Base-by-base conservation (phyloP, 2,797 vertebrate genomes). In the Sitta carolinensis region DNA sequence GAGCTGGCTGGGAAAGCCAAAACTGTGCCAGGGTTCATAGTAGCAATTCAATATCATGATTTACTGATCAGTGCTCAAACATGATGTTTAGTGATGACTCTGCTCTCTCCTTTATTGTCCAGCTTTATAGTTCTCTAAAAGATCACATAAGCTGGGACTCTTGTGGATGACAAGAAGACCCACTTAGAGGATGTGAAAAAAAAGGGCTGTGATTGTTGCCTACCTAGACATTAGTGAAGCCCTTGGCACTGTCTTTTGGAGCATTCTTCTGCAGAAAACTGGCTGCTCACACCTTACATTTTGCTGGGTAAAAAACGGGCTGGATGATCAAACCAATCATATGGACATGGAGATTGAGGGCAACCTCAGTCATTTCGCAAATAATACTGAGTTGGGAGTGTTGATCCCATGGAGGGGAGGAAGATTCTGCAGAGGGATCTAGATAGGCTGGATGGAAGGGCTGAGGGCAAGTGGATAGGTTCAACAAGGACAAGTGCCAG, bases 381-480 rank as follows among this genome's bases (percentile, higher is more conserved):
- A 48, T 11, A 32, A 59, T 22, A 61, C 12, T 18, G 32, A 48
- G 5, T 3, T 38, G 32, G 18, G 14, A 43, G 21, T 55, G 51
- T 14, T 63, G 59, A 68, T 70, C 26, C n/a, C 12, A 17, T 11
- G 4, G 51, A 87, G 29, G 7, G 13, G 13, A 45, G 18, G 11
- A 48, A 68, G 50, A 36, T 14, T 51, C 16, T 77, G 11, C n/a
- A 81, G 52, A 76, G 19, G 34, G 26, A 52, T 40, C 22, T 55
- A 13, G 30, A 47, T 29, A 69, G 26, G 17, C 22, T 68, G 42
- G n/a, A 38, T 42, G 0, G 1, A 76, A 19, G 13, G 36, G 36
- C 11, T 1, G 0, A 64, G 26, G n/a, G 5, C 36, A 72, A 16
- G 1, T 18, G 17, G 16, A 23, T 3, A 73, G 19, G 7, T 55